Conservation (phyloP, 2,113 vertebrate genomes). For the Neodontobutis hainanensis region DNA sequence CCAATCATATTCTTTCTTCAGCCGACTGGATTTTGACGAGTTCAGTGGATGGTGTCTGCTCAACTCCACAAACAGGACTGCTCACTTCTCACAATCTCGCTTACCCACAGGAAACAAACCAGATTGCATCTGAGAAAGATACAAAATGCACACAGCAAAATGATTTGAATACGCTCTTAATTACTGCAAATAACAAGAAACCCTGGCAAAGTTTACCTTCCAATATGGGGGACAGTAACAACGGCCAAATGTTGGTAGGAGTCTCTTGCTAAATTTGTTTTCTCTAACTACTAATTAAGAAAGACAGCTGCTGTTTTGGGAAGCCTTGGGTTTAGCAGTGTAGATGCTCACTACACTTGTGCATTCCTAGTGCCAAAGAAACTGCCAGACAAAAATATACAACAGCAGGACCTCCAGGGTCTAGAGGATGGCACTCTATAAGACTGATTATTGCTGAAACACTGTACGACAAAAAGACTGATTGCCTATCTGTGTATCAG, state of each 20-base stretch:
- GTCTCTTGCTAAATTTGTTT: slow-evolving; percentile 2
- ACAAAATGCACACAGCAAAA: slow-evolving; percentile 15
- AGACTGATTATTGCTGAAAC: slow-evolving; percentile 24
- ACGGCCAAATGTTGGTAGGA: slow-evolving; percentile 10
- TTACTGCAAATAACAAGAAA: slow-evolving; percentile 11
- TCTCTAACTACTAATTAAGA: slow-evolving; percentile 19
- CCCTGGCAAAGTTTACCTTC: slow-evolving; percentile 3
- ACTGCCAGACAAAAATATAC: neutral
- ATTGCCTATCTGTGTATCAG: slow-evolving; percentile 22
- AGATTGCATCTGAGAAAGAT: slow-evolving; percentile 6
- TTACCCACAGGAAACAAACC: slow-evolving; percentile 11
- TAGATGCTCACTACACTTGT: slow-evolving; percentile 1
- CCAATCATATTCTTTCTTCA: neutral
- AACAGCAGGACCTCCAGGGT: neutral
- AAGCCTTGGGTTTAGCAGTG: slow-evolving; percentile 7
- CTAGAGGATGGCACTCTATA: neutral
- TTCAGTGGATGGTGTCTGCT: slow-evolving; percentile 9
- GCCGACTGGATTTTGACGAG: slow-evolving; percentile 17
- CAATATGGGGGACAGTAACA: neutral
- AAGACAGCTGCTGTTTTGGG: slow-evolving; percentile 16
- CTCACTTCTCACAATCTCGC: slow-evolving; percentile 12
- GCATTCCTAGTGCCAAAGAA: neutral
- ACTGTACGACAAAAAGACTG: slow-evolving; percentile 1
- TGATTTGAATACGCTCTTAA: slow-evolving; percentile 11
- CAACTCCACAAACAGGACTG: slow-evolving; percentile 9